A percentile compares a stretch with the other conserved stretches of the same genome.
phyloP scores from a whole-genome alignment of 2,797 vertebrate species.

The Onychomys leucogaster region DNA sequence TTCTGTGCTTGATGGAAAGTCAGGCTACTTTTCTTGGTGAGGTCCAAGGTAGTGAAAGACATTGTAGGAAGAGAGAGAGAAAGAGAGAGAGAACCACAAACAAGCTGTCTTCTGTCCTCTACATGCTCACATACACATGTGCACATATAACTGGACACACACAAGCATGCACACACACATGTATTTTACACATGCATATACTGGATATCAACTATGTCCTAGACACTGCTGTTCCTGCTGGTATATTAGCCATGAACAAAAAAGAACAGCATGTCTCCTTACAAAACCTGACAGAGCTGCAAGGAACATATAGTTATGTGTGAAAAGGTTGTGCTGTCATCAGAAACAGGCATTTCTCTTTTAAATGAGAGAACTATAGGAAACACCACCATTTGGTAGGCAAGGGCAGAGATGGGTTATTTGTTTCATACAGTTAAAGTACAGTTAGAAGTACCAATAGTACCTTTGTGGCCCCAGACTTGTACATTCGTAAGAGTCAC shows the following conservation, averaged over 20 bases:
- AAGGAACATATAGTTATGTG: too few relatives aligned
- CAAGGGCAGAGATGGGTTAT: not conserved
- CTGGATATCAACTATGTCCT: not conserved
- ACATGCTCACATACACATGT: not conserved
- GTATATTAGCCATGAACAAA: not conserved
- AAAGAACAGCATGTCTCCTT: not conserved
- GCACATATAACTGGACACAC: not conserved
- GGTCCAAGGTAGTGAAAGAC: not conserved
- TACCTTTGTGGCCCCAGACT: not conserved
- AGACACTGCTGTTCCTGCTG: not conserved
- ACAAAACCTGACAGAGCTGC: not conserved
- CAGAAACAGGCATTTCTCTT: not conserved
- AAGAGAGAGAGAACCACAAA: not conserved
- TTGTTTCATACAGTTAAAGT: not conserved
- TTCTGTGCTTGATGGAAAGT: not conserved
- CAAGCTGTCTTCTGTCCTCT: not conserved
- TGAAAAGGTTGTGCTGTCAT: too few relatives aligned
- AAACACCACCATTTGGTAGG: not conserved
- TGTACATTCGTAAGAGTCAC: not conserved
- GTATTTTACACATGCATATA: not conserved
- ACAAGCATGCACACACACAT: not conserved
- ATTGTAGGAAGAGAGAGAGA: too few relatives aligned
- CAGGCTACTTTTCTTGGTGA: not conserved
- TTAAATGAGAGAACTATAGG: not conserved
- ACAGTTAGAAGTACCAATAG: not conserved